These are phyloP conservation scores for Anas platyrhynchos DNA, from an alignment of 2,113 vertebrate genomes.

Conservation along the genomic window DNA sequence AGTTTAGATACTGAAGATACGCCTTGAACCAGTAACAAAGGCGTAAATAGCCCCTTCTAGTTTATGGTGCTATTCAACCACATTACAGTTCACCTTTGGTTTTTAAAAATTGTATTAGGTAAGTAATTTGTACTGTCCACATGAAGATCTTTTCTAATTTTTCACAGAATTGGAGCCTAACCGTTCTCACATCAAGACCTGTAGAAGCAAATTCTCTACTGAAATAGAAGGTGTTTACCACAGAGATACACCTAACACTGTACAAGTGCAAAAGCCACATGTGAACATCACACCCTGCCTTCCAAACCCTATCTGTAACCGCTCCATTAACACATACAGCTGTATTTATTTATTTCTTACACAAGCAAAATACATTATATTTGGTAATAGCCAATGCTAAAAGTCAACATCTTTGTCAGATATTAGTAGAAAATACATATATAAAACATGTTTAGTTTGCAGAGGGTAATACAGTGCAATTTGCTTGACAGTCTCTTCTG, in stretches of 20 bases:
- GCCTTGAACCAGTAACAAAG: neutral
- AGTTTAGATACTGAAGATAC: neutral
- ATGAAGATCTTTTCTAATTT: conserved; percentile 31
- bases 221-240: neutral
- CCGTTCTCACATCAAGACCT: neutral
- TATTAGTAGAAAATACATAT: neutral
- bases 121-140: conserved; percentile 31
- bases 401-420: neutral
- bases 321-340: conserved; percentile 30
- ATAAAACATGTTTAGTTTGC: neutral
- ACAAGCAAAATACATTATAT: neutral
- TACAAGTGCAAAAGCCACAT: conserved; percentile 57
- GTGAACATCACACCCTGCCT: conserved; percentile 22
- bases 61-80: neutral
- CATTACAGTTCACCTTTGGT: neutral
- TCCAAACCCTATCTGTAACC: conserved; percentile 66
- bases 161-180: neutral
- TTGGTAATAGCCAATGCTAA: neutral
- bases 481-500: neutral
- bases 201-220: neutral
- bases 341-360: conserved; percentile 30
- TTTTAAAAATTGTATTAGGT: conserved; percentile 23
- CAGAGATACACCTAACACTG: conserved; percentile 8
- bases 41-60: neutral
- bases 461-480: neutral